Base-by-base conservation (phyloP, 2,888 invertebrate species). In the Chelonus formosanus region DNA sequence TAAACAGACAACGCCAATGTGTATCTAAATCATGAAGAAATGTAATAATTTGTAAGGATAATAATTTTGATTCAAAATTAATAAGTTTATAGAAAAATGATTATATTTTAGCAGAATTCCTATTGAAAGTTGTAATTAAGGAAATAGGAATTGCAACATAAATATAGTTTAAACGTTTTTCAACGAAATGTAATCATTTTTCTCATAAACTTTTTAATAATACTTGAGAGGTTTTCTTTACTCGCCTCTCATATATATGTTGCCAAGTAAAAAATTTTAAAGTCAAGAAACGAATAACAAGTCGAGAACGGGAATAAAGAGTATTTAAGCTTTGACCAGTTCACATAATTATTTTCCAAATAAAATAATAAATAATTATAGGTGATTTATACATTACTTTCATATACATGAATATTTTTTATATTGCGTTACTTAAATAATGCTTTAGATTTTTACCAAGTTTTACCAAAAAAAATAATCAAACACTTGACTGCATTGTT, bases 1-100 rank as follows among this genome's bases (percentile, higher is more conserved):
- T 31, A 31, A 56, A 63, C 40, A 56, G n/a, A 10, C 3, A 53
- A 58, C 35, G 35, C 58, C 58, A 64, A 63, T 58, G 36, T 64
- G 20, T 64, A 64, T 58, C 20, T 53, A 64, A 20, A 20, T 20
- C 20, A 20, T 20, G n/a, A 45, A 57, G 44, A 32, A 57, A 45
- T 45, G 45, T 45, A 45, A 45, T 5, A 57, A 34, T 57, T 57
- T 44, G 44, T 40, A 31, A 58, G 20, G 32, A 43, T 34, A 43
- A 34, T 32, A 7, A 44, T 36, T 58, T 34, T n/a, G 20, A 20
- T 20, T 20, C 20, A 20, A 20, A 20, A 20, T 20, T 20, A 20
- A 20, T 20, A 20, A 20, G 20, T 20, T 20, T 20, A 20, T 20
- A 1, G 20, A 20, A 20, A 20, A 20, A 20, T 20, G 20, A 20